Evolutionary conservation across 2,113 vertebrate species (phyloP).

Genomic region (Carettochelys insculpta): DNA sequence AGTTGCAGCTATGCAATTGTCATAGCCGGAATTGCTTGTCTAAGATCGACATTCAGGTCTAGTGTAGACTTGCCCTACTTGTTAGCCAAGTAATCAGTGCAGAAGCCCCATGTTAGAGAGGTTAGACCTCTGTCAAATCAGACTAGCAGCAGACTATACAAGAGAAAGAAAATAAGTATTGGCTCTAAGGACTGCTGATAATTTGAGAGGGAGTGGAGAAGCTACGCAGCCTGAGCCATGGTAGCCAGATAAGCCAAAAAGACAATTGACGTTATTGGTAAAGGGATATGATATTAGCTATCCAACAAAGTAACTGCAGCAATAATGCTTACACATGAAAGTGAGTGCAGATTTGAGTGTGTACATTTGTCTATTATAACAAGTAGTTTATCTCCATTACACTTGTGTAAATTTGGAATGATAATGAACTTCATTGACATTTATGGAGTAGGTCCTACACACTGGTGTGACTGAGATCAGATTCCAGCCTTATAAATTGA

Average conservation of each 20-base stretch:
- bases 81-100: not conserved
- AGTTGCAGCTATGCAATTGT: no score
- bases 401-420: rapidly evolving
- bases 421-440: not conserved
- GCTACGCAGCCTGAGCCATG: not conserved
- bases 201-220: not conserved
- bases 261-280: not conserved
- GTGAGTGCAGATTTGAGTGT: not conserved
- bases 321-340: not conserved
- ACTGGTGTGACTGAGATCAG: not conserved
- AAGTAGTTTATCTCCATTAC: not conserved
- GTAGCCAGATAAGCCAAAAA: not conserved
- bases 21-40: no score
- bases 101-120: not conserved
- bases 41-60: no score
- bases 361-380: not conserved
- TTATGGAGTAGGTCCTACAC: not conserved
- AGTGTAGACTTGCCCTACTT: no score
- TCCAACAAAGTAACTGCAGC: not conserved
- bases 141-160: not conserved
- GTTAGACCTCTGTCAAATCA: not conserved
- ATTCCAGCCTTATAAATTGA: not conserved
- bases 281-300: not conserved
- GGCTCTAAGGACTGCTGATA: not conserved
- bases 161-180: not conserved